Conservation (phyloP, 2,797 vertebrate genomes). For the Characodon lateralis region DNA sequence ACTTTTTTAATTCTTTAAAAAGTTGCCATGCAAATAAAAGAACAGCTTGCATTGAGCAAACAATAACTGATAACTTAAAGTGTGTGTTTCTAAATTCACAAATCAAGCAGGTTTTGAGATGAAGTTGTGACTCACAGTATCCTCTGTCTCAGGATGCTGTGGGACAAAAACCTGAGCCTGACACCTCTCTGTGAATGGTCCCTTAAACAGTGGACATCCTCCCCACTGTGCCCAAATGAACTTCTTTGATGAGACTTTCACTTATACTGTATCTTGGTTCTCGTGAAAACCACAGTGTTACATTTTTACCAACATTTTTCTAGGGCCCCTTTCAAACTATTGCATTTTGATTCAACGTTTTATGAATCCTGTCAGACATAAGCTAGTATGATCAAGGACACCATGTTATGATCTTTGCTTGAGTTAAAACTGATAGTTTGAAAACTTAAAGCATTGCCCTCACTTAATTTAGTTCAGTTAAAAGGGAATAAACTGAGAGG, state of each 20-base stretch:
- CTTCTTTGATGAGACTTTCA: constrained; percentile 10
- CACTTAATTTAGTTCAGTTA: not conserved
- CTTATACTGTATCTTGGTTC: not conserved
- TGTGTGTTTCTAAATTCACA: constrained; percentile 12
- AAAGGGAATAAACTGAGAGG: not conserved
- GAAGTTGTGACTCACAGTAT: constrained; percentile 33
- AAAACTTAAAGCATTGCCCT: not conserved
- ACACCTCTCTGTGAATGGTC: constrained; percentile 68
- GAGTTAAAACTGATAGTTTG: not conserved
- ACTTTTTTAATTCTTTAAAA: constrained; percentile 8
- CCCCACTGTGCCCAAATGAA: constrained; percentile 51
- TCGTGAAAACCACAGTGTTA: not conserved
- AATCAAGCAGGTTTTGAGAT: constrained; percentile 32
- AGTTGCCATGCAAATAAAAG: not conserved
- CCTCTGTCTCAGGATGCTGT: constrained; percentile 20
- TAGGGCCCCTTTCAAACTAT: not conserved
- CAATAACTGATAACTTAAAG: constrained; percentile 8
- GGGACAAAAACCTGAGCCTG: constrained; percentile 48
- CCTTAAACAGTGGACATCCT: constrained; percentile 57
- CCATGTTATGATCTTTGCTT: too few relatives aligned
- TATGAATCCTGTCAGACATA: not conserved
- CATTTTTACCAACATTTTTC: not conserved
- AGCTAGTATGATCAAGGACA: not conserved
- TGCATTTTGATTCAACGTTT: not conserved
- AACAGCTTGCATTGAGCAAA: not conserved